These are phyloP conservation scores for Acleris literana DNA, from an alignment of 2,888 invertebrate genomes.

Conservation along the genomic window DNA sequence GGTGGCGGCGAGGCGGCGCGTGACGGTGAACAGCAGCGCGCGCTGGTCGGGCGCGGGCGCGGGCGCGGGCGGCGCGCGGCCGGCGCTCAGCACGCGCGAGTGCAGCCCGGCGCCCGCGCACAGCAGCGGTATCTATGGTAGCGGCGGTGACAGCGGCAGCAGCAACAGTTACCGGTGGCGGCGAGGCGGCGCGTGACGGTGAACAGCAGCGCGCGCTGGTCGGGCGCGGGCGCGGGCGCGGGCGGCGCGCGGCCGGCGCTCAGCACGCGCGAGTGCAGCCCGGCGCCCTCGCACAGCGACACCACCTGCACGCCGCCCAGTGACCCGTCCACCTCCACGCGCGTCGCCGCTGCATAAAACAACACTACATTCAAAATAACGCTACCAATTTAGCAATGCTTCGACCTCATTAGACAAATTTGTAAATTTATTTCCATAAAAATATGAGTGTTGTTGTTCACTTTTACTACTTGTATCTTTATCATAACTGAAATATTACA, in stretches of 20 bases:
- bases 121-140: too few species aligned
- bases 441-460: too few species aligned
- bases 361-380: constrained; percentile 10
- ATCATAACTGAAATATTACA: too few species aligned
- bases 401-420: too few species aligned
- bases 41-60: constrained; percentile 55
- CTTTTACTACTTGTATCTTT: too few species aligned
- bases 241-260: constrained; percentile 91
- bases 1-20: constrained; percentile 51
- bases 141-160: too few species aligned
- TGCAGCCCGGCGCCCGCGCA: too few species aligned
- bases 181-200: constrained; percentile 58
- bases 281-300: constrained; percentile 93
- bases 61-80: constrained; percentile 85
- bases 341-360: constrained; percentile 64
- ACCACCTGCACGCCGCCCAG: constrained; percentile 95
- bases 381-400: too few species aligned
- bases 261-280: constrained; percentile 92
- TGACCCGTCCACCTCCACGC: constrained; percentile 90
- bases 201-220: constrained; percentile 65
- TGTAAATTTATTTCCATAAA: too few species aligned
- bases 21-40: constrained; percentile 65
- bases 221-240: constrained; percentile 61
- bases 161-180: constrained; percentile 18
- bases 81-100: constrained; percentile 92